phyloP scores from a whole-genome alignment of 2,888 invertebrate genomes.

The Plemyria rubiginata region DNA sequence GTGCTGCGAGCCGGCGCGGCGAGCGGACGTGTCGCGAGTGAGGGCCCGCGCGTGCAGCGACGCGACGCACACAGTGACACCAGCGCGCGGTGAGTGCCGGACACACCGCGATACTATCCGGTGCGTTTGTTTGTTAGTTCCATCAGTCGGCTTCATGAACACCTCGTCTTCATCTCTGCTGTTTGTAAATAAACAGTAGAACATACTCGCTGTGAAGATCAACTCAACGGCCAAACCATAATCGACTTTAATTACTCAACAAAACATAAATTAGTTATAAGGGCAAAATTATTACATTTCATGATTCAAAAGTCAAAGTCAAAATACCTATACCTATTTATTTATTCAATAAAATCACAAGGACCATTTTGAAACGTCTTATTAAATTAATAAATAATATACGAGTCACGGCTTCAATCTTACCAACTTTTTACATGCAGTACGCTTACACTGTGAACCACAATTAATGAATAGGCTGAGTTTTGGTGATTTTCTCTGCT shows the following conservation, averaged over 20 bases:
- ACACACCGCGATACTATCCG: too few species aligned
- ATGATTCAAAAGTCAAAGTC: too few species aligned
- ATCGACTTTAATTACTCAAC: neutral
- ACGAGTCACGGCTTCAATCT: too few species aligned
- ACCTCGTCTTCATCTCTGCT: slow-evolving; percentile 5
- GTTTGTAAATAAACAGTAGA: slow-evolving; percentile 15
- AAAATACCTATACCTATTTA: too few species aligned
- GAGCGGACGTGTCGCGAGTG: slow-evolving; percentile 24
- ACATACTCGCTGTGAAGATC: neutral
- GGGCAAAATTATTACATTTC: neutral
- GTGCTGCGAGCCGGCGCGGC: slow-evolving; percentile 7
- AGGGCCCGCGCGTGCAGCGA: slow-evolving; percentile 10
- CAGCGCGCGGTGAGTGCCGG: slow-evolving; percentile 26
- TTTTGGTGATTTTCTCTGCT: neutral
- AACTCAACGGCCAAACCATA: neutral
- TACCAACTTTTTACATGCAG: too few species aligned
- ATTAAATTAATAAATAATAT: too few species aligned
- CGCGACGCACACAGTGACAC: slow-evolving; percentile 1
- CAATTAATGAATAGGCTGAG: neutral
- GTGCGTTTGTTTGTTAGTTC: too few species aligned
- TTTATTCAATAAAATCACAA: too few species aligned
- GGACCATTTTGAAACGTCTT: too few species aligned
- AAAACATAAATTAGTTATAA: too few species aligned
- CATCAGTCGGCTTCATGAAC: neutral
- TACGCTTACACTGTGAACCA: too few species aligned